These are phyloP conservation scores for Pterocles gutturalis DNA, from an alignment of 2,113 vertebrate species.

Conservation along the genomic window DNA sequence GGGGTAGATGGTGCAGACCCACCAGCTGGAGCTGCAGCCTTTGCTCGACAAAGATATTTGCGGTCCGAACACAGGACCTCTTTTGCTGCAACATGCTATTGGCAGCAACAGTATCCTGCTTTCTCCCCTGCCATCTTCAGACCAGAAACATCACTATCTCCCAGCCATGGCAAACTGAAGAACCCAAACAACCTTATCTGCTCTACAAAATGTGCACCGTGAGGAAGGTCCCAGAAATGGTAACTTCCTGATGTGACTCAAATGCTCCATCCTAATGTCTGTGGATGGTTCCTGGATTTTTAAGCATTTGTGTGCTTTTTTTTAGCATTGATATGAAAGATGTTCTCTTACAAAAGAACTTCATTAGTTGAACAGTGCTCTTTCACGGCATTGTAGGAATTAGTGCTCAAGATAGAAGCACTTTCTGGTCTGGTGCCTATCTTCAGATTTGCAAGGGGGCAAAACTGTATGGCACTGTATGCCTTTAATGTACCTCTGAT, in stretches of 20 bases:
- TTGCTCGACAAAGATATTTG: not conserved
- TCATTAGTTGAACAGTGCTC: not conserved
- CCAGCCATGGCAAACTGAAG: not conserved
- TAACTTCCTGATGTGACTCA: not conserved
- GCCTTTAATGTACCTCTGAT: not conserved
- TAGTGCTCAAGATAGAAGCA: not conserved
- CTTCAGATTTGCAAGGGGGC: not conserved
- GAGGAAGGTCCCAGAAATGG: not conserved
- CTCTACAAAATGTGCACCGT: not conserved
- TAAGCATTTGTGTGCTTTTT: not conserved
- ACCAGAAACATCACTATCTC: not conserved
- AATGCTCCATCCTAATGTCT: not conserved
- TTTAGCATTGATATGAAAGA: not conserved
- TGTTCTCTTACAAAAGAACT: not conserved
- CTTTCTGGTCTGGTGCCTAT: not conserved
- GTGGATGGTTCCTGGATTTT: not conserved
- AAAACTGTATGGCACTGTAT: not conserved
- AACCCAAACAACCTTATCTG: not conserved
- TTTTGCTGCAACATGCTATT: accelerated
- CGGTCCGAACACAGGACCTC: not conserved
- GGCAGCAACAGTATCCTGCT: not conserved
- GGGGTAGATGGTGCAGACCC: too few relatives aligned
- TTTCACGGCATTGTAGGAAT: not conserved
- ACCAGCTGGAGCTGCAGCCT: too few relatives aligned
- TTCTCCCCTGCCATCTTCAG: not conserved